Conservation (phyloP, 2,113 vertebrate genomes). For the Scophthalmus maximus region DNA sequence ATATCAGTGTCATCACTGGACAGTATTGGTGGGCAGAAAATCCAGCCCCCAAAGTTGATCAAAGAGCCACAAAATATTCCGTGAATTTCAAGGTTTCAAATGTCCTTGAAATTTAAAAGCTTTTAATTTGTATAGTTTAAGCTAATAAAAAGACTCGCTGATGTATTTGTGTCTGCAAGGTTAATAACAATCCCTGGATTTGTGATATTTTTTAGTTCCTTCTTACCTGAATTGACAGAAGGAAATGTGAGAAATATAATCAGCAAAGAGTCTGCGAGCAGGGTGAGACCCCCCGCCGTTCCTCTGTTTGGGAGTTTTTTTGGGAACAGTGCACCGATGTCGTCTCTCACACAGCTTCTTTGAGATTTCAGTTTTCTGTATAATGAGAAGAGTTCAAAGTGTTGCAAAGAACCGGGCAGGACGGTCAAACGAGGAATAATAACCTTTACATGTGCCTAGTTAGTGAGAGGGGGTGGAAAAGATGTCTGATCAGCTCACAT, state of each 20-base stretch:
- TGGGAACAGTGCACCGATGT: slow-evolving; percentile 8
- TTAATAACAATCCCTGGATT: background rate
- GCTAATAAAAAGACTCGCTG: background rate
- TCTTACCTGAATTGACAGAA: slow-evolving; percentile 11
- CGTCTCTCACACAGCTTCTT: slow-evolving; percentile 1
- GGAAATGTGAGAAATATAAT: background rate
- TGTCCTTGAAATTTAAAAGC: slow-evolving; percentile 27
- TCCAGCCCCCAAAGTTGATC: slow-evolving; percentile 24
- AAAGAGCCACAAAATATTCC: slow-evolving; percentile 28
- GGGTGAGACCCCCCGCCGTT: slow-evolving; percentile 1
- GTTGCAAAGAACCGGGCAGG: slow-evolving; percentile 14
- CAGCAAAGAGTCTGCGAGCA: slow-evolving; percentile 9
- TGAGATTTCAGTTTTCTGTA: background rate
- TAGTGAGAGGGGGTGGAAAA: slow-evolving; percentile 28
- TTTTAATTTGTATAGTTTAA: slow-evolving; percentile 32
- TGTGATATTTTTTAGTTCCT: slow-evolving; percentile 24
- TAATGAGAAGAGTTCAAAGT: slow-evolving; percentile 33
- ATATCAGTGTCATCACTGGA: background rate
- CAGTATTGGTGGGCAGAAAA: background rate
- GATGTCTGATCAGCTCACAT: slow-evolving; percentile 53
- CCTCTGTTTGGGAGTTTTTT: slow-evolving; percentile 1
- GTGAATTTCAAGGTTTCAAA: background rate
- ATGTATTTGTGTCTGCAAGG: background rate
- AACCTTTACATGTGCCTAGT: slow-evolving; percentile 16
- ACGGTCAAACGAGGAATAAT: slow-evolving; percentile 39